Evolutionary conservation across 2,888 invertebrate genomes (phyloP).

Genomic region (Horisme vitalbata): DNA sequence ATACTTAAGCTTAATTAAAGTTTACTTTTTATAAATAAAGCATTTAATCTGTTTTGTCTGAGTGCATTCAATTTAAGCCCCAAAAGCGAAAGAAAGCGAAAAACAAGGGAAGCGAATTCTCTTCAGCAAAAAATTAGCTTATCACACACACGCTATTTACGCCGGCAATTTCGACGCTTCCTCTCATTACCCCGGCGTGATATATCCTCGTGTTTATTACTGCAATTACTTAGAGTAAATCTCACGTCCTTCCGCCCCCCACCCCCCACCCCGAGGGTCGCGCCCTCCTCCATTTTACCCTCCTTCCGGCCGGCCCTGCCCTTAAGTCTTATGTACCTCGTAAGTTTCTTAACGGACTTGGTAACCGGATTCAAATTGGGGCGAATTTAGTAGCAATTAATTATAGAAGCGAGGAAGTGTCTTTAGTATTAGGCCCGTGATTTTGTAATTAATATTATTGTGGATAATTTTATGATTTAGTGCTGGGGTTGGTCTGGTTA

Average conservation of each 20-base stretch:
- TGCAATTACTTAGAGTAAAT: slow-evolving; percentile 84
- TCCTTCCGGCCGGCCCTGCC: slow-evolving; percentile 81
- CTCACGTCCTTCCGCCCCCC: slow-evolving; percentile 80
- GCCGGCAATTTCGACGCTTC: slow-evolving; percentile 79
- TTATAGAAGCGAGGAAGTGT: slow-evolving; percentile 77
- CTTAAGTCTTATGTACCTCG: slow-evolving; percentile 83
- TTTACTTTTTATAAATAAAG: slow-evolving; percentile 11
- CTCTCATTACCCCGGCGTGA: slow-evolving; percentile 82
- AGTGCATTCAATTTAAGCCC: slow-evolving; percentile 24
- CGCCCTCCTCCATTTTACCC: slow-evolving; percentile 78
- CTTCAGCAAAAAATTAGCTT: slow-evolving; percentile 67
- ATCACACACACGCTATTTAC: slow-evolving; percentile 83
- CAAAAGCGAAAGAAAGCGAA: slow-evolving; percentile 41
- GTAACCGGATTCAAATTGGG: slow-evolving; percentile 82
- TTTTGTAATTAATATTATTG: slow-evolving; percentile 72
- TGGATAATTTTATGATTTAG: slow-evolving; percentile 63
- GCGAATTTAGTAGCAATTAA: slow-evolving; percentile 83
- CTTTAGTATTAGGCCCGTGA: slow-evolving; percentile 66
- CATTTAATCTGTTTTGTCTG: slow-evolving; percentile 7
- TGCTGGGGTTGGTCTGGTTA: slow-evolving; percentile 43
- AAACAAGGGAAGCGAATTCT: slow-evolving; percentile 39
- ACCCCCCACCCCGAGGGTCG: slow-evolving; percentile 66
- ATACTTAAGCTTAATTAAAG: too few relatives aligned
- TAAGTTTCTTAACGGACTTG: slow-evolving; percentile 82
- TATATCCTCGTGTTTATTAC: slow-evolving; percentile 84